Evolutionary conservation across 2,113 vertebrate species (phyloP), one percentile per base, ranked within the genome.

Genomic region (Xenus cinereus): DNA sequence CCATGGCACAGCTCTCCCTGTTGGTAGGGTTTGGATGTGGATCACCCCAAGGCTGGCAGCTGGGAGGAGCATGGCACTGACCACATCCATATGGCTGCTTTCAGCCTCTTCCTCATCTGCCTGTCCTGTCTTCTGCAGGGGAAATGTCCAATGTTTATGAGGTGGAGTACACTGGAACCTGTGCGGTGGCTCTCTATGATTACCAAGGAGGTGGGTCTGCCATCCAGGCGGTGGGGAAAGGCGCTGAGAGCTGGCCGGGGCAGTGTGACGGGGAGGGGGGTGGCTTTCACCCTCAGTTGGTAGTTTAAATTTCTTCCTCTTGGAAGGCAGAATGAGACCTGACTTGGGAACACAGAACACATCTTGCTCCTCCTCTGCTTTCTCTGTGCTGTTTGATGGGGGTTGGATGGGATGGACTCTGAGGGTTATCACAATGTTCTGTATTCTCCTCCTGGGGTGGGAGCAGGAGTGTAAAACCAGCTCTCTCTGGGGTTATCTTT

Each of bases 141-240:
- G 46, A 4, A 56, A 17, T 0, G 4, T 78, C 24, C 30, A 17
- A 10, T 12, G 28, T 32, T 28, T 8, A 9, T 1, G 85, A 79
- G 24, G 35, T 57, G 41, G 92, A 92, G 57, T 45, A 17, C 24
- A 10, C 23, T 1, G 93, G 96, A 26, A 54, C 54, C 32, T 95
- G 94, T 1, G 96, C 95, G 0, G 79, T 96, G 93, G 96, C 96
- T 83, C 94, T 97, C 83, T 97, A 97, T 0, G 96, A 96, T 67
- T 97, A 95, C 89, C 95, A 96, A 50, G 96, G 96, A 97, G 96
- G 96, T 97, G 76, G 17, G 96, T 95, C 14, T 80, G 88, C 28
- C 41, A 3, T 33, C 43, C 9, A 23, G 84, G 35, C 45, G 30
- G 2, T 3, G 60, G 59, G 64, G 23, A 54, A 10, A 43, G 30